Evolutionary conservation across 2,113 vertebrate genomes (phyloP).

Genomic region (Mesocricetus auratus): DNA sequence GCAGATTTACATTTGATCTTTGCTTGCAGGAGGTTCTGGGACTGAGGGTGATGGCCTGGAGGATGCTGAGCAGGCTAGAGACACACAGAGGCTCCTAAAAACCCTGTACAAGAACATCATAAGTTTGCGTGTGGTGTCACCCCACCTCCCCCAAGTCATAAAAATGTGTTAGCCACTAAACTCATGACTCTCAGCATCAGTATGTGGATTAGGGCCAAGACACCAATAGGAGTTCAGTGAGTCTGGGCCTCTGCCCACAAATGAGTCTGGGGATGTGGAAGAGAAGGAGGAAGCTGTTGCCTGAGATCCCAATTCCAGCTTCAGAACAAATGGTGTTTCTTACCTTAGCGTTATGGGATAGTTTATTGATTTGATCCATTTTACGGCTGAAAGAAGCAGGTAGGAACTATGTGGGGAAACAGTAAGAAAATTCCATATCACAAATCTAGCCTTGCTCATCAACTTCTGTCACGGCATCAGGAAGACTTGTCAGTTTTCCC

Average conservation of each 20-base stretch:
- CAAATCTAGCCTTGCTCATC: neutral
- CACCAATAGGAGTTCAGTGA: neutral
- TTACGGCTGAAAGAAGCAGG: neutral
- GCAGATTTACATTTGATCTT: neutral
- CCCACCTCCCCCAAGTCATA: neutral
- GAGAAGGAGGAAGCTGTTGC: neutral
- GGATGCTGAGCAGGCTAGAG: neutral
- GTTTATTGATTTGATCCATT: neutral
- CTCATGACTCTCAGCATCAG: neutral
- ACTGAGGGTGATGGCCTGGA: constrained; percentile 33
- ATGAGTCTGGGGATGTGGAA: neutral
- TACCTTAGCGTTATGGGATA: neutral
- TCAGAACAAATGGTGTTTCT: neutral
- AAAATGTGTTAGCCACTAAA: neutral
- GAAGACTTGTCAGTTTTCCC: rapidly evolving
- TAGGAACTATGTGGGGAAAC: neutral
- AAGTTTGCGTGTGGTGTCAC: neutral
- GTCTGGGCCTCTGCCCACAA: neutral
- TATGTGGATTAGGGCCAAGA: neutral
- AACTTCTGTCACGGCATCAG: neutral
- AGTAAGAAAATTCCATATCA: neutral
- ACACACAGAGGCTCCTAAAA: neutral
- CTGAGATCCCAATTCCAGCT: neutral
- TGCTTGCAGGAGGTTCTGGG: neutral
- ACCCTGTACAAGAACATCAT: neutral